Evolutionary conservation across 2,113 vertebrate species (phyloP), one percentile per base, ranked within the genome.

Genomic region (Misgurnus anguillicaudatus): DNA sequence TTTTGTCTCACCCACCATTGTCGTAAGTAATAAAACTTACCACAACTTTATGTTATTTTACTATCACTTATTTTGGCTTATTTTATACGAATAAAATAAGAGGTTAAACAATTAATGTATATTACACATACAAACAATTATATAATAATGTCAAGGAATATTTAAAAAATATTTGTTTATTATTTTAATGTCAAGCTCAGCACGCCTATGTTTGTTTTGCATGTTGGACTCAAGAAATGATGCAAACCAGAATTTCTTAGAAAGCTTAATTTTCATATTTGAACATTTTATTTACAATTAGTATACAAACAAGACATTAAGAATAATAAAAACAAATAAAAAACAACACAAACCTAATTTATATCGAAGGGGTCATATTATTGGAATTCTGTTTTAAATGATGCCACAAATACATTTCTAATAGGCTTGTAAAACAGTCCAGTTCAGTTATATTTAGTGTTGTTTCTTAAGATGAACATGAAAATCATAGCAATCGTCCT

Each of bases 401-500:
- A 21, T 9, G 42, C 1, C 66, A 48, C 21, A n/a, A 1, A 48
- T 6, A 19, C n/a, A n/a, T 19, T 71, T 39, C 31, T 41, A 38
- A 58, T 41, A 8, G 4, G 36, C 16, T 58, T 9, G 17, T 21
- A 10, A 55, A 72, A 14, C 42, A 7, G 69, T 69, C 9, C 42
- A 7, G 10, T 3, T 13, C 24, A 14, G 2, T 55, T n/a, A 76
- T 14, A 1, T 58, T 51, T 39, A 42, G 41, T 48, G 13, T 6
- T 42, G 45, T 19, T 3, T 10, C 5, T 14, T 62, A 21, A 21
- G 53, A 7, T n/a, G 5, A 14, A 58, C 6, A 39, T 10, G 14
- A 4, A 16, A 0, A 42, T 81, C 72, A 85, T 11, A 85, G 81
- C 42, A 85, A 45, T 13, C 84, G 62, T n/a, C 95, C 95, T 0